Evolutionary conservation across 2,888 invertebrate species (phyloP).

Genomic region (Tiliacea aurago): DNA sequence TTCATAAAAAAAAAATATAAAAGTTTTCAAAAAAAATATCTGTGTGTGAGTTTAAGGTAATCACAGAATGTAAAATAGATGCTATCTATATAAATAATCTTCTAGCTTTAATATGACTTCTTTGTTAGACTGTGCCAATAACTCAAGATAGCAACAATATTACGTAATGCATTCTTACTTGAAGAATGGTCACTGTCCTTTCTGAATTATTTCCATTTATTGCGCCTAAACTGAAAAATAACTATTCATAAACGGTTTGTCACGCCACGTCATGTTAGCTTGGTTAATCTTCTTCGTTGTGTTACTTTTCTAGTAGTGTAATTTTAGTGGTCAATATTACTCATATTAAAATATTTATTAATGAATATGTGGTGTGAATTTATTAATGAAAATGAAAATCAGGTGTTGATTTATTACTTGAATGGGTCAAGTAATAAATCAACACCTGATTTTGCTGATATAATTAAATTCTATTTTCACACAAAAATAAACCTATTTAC

Average conservation of each 20-base stretch:
- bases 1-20: too few relatives aligned
- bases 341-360: not conserved
- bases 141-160: not conserved
- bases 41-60: too few relatives aligned
- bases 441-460: not conserved
- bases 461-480: not conserved
- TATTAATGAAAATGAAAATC: too few relatives aligned
- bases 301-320: not conserved
- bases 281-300: not conserved
- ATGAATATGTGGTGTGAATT: too few relatives aligned
- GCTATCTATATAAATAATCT: not conserved
- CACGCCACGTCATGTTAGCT: not conserved
- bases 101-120: not conserved
- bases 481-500: slow-evolving; percentile 6
- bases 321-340: not conserved
- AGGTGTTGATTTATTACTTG: too few relatives aligned
- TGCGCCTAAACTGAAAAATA: not conserved
- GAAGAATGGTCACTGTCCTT: not conserved
- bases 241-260: not conserved
- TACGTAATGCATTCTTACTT: not conserved
- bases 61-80: too few relatives aligned
- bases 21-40: too few relatives aligned
- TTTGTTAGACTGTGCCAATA: not conserved
- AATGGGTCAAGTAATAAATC: too few relatives aligned
- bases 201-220: not conserved